phyloP scores from a whole-genome alignment of 2,888 invertebrate genomes.

The Ochropleura leucogaster region DNA sequence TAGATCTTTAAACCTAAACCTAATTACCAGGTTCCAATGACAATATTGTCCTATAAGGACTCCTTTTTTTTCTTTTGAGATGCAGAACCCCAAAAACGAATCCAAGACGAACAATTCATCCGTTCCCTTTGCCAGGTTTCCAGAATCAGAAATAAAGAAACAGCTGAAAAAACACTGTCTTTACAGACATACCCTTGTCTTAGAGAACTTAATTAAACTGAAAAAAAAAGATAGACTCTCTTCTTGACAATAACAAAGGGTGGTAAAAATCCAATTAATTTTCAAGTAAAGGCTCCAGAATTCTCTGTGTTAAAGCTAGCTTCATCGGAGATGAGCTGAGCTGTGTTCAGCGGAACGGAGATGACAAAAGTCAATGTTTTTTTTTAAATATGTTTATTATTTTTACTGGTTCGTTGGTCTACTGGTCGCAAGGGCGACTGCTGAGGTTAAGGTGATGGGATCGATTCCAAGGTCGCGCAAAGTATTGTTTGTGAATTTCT shows the following conservation, averaged over 20 bases:
- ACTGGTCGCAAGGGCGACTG: too few species aligned
- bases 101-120: constrained; percentile 8
- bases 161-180: constrained; percentile 48
- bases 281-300: constrained; percentile 55
- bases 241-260: constrained; percentile 57
- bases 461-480: too few species aligned
- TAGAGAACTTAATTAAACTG: constrained; percentile 57
- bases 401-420: too few species aligned
- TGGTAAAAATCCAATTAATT: constrained; percentile 67
- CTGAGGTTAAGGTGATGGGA: too few species aligned
- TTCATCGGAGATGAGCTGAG: neutral
- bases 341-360: neutral
- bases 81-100: neutral
- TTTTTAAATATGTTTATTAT: too few species aligned
- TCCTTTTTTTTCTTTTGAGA: too few species aligned
- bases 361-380: neutral
- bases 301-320: constrained; percentile 9
- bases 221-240: constrained; percentile 47
- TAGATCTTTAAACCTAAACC: too few species aligned
- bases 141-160: constrained; percentile 30
- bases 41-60: too few species aligned
- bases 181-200: constrained; percentile 50
- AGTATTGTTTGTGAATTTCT: too few species aligned
- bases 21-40: too few species aligned
- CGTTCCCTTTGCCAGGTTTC: neutral